Base-by-base conservation (phyloP, 2,797 vertebrate genomes). In the Sebastes miniatus region DNA sequence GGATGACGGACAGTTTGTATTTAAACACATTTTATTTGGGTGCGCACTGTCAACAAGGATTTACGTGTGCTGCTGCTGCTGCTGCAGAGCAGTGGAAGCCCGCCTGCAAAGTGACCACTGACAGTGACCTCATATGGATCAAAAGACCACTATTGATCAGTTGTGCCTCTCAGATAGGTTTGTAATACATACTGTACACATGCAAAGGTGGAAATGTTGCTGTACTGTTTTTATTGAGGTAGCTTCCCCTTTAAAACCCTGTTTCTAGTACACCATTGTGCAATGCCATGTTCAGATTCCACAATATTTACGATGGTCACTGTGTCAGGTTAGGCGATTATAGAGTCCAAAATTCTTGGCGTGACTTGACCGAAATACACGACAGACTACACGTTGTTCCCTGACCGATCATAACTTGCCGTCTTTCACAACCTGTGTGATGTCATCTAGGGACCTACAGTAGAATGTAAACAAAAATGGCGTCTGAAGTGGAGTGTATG, bases 11-110 rank as follows among this genome's bases (percentile, higher is more conserved):
- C 32, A 0, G 76, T 43, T 18, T 16, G 64, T 20, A 74, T 74
- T 83, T 83, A 18, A 70, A 79, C 16, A 34, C 74, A 12, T 31
- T 92, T 77, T 85, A 82, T 89, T 89, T 86, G 64, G 78, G 20
- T 62, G 52, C 8, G 0, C 5, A 5, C 68, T 74, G 70, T 83
- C 79, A 85, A 88, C 84, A 79, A 13, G 36, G 58, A 52, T 27
- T 22, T 22, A 14, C 54, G 9, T 70, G 50, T 58, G 66, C 27
- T 47, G 64, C 36, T 57, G 65, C 25, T 43, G 63, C 34, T 25
- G 50, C 52, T 59, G 64, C 52, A 52, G 77, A 18, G 12, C 43
- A 12, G 24, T 8, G 8, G 20, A 62, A 57, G 63, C 36, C 29
- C 4, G 2, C 36, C 34, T 61, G 25, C 39, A 47, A 6, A 27